Evolutionary conservation across 2,113 vertebrate species (phyloP), one percentile per base, ranked within the genome.

Genomic region (Campylorhamphus procurvoides): DNA sequence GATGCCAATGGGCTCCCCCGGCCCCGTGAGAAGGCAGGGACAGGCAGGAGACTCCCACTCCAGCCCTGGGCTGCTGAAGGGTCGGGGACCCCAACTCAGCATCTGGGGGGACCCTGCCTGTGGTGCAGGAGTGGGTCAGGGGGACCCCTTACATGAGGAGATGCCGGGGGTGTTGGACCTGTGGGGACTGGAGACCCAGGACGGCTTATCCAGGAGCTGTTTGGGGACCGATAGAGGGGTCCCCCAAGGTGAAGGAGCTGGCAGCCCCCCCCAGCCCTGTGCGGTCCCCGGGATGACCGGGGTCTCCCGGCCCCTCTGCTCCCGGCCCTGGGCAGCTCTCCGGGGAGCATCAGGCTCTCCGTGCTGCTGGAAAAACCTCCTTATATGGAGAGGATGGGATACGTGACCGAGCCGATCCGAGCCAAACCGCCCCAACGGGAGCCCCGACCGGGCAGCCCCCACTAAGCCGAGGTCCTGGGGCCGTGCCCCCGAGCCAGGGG

Each of bases 331-430:
- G 27, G 74, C 82, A 86, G 86, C 71, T 84, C 82, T 29, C 50
- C 1, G 3, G 87, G 87, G 75, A 88, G 55, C 88, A 53, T 2
- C 6, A 10, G 40, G 78, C 79, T 94, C 85, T 88, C 85, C 1
- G 3, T n/a, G 81, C 91, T 1, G 83, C 93, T 96, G 94, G 75
- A 92, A 92, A 82, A 90, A 84, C 71, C 88, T 66, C 94, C 96
- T 58, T 92, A 94, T 83, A 91, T 77, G 94, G 94, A 52, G 17
- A 74, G 59, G 37, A 69, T 23, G 72, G 74, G 85, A 92, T 67
- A 2, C 5, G 4, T 7, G 77, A 77, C 58, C 0, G 18, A 63
- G 89, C 81, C 1, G 12, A 77, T 64, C 88, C 1, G 1, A 52
- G 59, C 69, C 83, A 18, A 63, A n/a, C 9, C 3, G 0, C 27